Percentiles rank a stretch among this genome's conserved stretches.
Evolutionary conservation across 2,888 invertebrate genomes (phyloP).

Genomic region (Perizoma affinitatum): DNA sequence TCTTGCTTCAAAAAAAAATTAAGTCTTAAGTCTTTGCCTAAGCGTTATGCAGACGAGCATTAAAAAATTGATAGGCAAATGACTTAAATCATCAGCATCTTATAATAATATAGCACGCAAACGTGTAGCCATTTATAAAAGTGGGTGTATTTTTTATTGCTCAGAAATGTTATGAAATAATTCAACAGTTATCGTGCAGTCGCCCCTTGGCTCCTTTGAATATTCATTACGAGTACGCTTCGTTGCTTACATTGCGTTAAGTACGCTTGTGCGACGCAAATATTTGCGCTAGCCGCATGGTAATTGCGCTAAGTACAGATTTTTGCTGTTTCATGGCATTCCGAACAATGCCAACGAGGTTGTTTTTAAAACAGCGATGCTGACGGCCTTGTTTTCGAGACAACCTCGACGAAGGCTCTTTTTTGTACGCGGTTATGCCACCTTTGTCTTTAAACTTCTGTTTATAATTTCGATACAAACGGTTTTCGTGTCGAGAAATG

Average conservation of each 20-base stretch:
- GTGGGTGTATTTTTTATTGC: slow-evolving; percentile 7
- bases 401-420: slow-evolving; percentile 6
- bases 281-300: slow-evolving; percentile 12
- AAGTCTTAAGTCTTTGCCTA: too few species aligned
- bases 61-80: too few species aligned
- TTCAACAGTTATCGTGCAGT: slow-evolving; percentile 9
- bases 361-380: slow-evolving; percentile 9
- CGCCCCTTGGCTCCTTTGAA: slow-evolving; percentile 15
- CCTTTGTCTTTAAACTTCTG: slow-evolving; percentile 2
- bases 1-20: too few species aligned
- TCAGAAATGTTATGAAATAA: slow-evolving; percentile 9
- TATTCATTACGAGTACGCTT: slow-evolving; percentile 24
- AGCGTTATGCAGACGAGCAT: too few species aligned
- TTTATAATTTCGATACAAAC: slow-evolving; percentile 6
- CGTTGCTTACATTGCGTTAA: slow-evolving; percentile 18
- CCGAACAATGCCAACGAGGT: slow-evolving; percentile 25
- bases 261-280: slow-evolving; percentile 19
- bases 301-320: slow-evolving; percentile 23
- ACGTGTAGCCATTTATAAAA: background rate
- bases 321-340: slow-evolving; percentile 31
- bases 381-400: slow-evolving; percentile 8
- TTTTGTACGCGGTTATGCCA: slow-evolving; percentile 4
- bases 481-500: too few species aligned
- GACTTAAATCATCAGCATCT: too few species aligned
- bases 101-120: too few species aligned